A percentile compares a stretch with the other conserved stretches of the same genome.
phyloP scores from a whole-genome alignment of 2,888 invertebrate species.

The Cylloceria caligata region DNA sequence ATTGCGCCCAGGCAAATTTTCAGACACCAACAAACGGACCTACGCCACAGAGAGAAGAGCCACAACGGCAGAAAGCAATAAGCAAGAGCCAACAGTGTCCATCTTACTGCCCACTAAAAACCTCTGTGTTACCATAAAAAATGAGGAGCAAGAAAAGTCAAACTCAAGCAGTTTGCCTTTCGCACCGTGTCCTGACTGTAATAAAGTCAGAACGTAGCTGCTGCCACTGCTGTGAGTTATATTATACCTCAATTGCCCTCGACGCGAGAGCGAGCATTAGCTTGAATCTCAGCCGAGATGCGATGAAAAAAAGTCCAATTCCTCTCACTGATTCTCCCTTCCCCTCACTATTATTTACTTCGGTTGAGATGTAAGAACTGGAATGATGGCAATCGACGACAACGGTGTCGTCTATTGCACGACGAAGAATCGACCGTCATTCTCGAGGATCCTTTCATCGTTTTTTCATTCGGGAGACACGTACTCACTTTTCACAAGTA shows the following conservation, averaged over 20 bases:
- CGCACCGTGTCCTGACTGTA: constrained; percentile 14
- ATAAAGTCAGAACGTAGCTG: constrained; percentile 45
- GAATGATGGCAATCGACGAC: constrained; percentile 63
- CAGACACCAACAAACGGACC: constrained; percentile 22
- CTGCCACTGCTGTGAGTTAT: constrained; percentile 19
- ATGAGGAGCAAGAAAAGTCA: constrained; percentile 34
- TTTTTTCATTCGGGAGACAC: constrained; percentile 29
- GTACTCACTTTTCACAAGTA: constrained; percentile 21
- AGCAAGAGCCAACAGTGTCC: constrained; percentile 9
- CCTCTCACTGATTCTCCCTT: constrained; percentile 6
- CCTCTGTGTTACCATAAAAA: constrained; percentile 18
- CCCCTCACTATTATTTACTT: background rate
- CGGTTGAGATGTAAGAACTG: constrained; percentile 43
- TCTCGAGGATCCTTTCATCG: background rate
- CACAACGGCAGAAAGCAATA: constrained; percentile 21
- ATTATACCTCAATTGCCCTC: constrained; percentile 39
- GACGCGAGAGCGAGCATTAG: constrained; percentile 39
- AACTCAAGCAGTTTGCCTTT: constrained; percentile 31
- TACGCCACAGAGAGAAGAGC: background rate
- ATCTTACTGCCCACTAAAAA: constrained; percentile 24
- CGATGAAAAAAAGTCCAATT: constrained; percentile 28
- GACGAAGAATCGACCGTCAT: constrained; percentile 10
- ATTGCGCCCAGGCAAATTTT: constrained; percentile 45
- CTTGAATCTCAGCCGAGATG: constrained; percentile 16
- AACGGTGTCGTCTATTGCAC: constrained; percentile 31